Evolutionary conservation across 2,888 invertebrate species (phyloP).

Genomic region (Idaea dimidiata): DNA sequence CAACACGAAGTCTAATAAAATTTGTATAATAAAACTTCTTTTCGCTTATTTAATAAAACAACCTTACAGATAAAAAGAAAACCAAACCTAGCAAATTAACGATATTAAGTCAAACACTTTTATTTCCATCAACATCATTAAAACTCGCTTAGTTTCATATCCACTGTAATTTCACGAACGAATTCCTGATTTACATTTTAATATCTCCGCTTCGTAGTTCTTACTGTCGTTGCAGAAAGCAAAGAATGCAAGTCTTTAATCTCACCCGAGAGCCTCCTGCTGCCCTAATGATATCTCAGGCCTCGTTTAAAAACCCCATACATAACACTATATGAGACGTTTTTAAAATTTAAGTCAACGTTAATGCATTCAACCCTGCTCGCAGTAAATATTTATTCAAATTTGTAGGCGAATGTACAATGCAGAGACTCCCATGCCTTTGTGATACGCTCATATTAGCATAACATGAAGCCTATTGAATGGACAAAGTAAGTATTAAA

Average conservation of each 20-base stretch:
- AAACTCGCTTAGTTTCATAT: constrained; percentile 28
- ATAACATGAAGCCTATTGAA: constrained; percentile 71
- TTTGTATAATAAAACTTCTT: no score
- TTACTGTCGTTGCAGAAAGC: constrained; percentile 54
- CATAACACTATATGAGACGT: constrained; percentile 78
- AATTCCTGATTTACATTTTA: constrained; percentile 42
- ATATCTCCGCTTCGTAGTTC: constrained; percentile 42
- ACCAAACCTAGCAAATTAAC: neutral
- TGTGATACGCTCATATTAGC: constrained; percentile 67
- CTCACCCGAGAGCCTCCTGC: constrained; percentile 59
- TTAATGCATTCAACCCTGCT: constrained; percentile 74
- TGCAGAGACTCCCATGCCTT: constrained; percentile 53
- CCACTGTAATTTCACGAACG: constrained; percentile 20
- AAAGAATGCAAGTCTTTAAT: constrained; percentile 67
- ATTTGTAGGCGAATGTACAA: constrained; percentile 72
- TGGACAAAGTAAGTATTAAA: constrained; percentile 72
- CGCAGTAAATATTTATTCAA: constrained; percentile 78
- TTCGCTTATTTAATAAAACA: no score
- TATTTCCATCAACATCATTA: constrained; percentile 21
- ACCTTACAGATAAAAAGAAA: neutral
- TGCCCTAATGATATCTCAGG: constrained; percentile 78
- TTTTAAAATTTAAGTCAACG: constrained; percentile 79
- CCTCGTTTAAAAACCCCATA: constrained; percentile 75
- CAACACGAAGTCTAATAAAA: no score
- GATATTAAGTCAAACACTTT: no score